Conservation (phyloP, 1,140 invertebrate species). For the Nymphalis io region DNA sequence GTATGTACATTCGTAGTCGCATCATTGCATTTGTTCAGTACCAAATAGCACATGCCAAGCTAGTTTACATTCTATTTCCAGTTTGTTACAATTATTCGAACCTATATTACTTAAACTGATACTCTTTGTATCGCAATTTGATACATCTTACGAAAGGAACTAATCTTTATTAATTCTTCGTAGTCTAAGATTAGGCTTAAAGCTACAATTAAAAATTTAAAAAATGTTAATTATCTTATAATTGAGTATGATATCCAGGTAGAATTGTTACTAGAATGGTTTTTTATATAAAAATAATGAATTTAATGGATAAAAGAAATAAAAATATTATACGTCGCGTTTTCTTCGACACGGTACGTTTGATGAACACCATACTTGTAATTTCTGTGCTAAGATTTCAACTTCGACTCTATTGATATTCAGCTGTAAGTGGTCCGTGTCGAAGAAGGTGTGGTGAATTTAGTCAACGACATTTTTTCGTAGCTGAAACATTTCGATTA, state of each 20-base stretch:
- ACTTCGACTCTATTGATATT: constrained; percentile 34
- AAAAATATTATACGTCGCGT: constrained; percentile 50
- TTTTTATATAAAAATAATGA: constrained; percentile 74
- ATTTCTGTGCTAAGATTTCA: constrained; percentile 39
- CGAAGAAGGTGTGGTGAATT: constrained; percentile 49
- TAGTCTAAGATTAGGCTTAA: constrained; percentile 76
- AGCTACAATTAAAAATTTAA: constrained; percentile 68
- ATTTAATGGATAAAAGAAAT: constrained; percentile 59
- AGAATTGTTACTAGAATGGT: constrained; percentile 80
- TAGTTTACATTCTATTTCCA: constrained; percentile 61
- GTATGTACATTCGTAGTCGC: constrained; percentile 54
- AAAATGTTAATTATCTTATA: constrained; percentile 73
- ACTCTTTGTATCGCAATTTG: constrained; percentile 44
- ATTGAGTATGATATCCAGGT: constrained; percentile 76
- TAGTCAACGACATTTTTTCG: constrained; percentile 62
- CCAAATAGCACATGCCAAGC: constrained; percentile 69
- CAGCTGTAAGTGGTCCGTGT: constrained; percentile 50
- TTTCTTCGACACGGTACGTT: constrained; percentile 48
- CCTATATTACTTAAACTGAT: constrained; percentile 55
- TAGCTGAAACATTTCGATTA: constrained; percentile 68
- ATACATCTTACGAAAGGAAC: constrained; percentile 52
- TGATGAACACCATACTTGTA: constrained; percentile 53
- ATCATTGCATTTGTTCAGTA: constrained; percentile 73
- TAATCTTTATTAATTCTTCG: constrained; percentile 70
- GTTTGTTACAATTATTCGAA: constrained; percentile 54